Conservation (phyloP, 2,113 vertebrate species). For the Maccullochella peelii region DNA sequence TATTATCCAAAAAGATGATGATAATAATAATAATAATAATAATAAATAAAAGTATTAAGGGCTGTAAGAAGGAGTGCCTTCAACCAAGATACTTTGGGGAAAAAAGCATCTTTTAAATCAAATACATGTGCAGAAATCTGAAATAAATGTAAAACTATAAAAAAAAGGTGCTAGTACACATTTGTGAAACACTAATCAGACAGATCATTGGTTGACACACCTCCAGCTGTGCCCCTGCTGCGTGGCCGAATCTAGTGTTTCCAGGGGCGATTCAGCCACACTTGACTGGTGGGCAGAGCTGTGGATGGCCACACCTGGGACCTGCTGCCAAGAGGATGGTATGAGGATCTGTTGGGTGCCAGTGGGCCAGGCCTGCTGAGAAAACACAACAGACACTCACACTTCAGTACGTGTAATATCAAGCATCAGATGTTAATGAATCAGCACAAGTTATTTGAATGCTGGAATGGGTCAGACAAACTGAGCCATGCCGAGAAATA, state of each 20-base stretch:
- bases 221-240: slow-evolving; percentile 94
- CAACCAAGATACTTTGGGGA: too few species aligned
- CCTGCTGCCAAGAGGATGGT: slow-evolving; percentile 97
- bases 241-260: slow-evolving; percentile 85
- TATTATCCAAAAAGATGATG: too few species aligned
- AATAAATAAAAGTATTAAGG: too few species aligned
- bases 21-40: too few species aligned
- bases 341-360: slow-evolving; percentile 98
- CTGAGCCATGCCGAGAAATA: slow-evolving; percentile 73
- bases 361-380: slow-evolving; percentile 96
- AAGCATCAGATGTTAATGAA: not conserved
- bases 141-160: not conserved
- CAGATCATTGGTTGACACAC: slow-evolving; percentile 74
- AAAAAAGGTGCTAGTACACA: not conserved
- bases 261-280: slow-evolving; percentile 84
- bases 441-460: not conserved
- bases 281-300: slow-evolving; percentile 90
- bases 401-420: slow-evolving; percentile 16
- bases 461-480: slow-evolving; percentile 56
- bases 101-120: too few species aligned
- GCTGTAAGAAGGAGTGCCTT: too few species aligned
- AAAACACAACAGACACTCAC: slow-evolving; percentile 10
- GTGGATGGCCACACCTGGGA: slow-evolving; percentile 94
- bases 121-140: not conserved
- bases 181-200: not conserved